Conservation (phyloP, 2,113 vertebrate genomes). For the Psittacus erithacus region DNA sequence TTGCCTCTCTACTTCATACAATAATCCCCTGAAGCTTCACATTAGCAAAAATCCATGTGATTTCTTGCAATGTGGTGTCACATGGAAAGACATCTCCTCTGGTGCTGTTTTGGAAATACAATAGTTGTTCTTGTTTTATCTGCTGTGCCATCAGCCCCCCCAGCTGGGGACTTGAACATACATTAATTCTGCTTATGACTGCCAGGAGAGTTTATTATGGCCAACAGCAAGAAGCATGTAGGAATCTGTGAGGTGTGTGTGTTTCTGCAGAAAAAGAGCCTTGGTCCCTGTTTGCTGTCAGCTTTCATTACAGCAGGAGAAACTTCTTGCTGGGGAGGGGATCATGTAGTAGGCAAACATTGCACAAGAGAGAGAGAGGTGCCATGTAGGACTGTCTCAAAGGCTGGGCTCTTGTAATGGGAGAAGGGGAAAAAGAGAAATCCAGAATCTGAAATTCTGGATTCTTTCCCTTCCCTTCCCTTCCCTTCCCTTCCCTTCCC, state of each 20-base stretch:
- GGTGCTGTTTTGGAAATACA: constrained; percentile 53
- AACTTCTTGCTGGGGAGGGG: constrained; percentile 12
- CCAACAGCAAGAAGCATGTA: constrained; percentile 68
- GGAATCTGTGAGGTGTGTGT: constrained; percentile 52
- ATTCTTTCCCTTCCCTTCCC: background rate
- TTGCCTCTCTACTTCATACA: constrained; percentile 37
- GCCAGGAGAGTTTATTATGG: constrained; percentile 64
- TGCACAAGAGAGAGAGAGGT: background rate
- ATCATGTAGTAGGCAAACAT: background rate
- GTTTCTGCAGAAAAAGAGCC: constrained; percentile 31
- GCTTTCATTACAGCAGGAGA: constrained; percentile 33
- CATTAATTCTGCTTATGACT: constrained; percentile 32
- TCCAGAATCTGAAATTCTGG: background rate
- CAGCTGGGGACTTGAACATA: constrained; percentile 36
- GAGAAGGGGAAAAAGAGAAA: background rate
- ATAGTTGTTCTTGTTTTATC: constrained; percentile 56
- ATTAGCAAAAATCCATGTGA: constrained; percentile 48
- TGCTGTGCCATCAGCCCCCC: constrained; percentile 44
- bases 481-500: no score
- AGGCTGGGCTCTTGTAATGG: background rate
- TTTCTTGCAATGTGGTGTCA: constrained; percentile 36
- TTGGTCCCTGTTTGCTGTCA: constrained; percentile 29
- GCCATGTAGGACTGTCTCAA: background rate
- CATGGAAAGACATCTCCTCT: constrained; percentile 28
- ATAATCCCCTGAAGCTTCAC: constrained; percentile 32